A percentile compares a stretch with the other conserved stretches of the same genome.
These are phyloP conservation scores for Mimumesa dahlbomi DNA, from an alignment of 2,888 invertebrate genomes.

Conservation along the genomic window DNA sequence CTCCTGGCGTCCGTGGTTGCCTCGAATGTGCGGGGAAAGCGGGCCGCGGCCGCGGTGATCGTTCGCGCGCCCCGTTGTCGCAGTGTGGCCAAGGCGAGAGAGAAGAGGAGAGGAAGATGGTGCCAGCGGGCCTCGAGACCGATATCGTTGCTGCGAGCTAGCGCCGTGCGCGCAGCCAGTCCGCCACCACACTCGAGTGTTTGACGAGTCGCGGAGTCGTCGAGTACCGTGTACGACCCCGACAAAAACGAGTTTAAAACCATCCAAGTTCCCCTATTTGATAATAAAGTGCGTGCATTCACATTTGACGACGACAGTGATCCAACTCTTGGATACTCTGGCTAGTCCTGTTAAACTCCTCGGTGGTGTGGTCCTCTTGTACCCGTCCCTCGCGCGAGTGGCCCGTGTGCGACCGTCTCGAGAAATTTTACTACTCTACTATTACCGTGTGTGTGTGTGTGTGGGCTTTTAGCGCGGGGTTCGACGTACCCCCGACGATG, in stretches of 20 bases:
- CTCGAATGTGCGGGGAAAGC: conserved; percentile 67
- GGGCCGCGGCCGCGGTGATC: conserved; percentile 64
- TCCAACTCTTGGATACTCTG: not conserved
- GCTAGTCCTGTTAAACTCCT: conserved; percentile 27
- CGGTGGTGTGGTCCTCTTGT: no score
- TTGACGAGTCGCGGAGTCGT: conserved; percentile 68
- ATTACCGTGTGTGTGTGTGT: no score
- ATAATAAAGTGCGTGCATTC: conserved; percentile 1
- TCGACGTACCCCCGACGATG: conserved; percentile 83
- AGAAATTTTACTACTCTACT: conserved; percentile 44
- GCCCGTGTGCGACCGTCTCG: conserved; percentile 43
- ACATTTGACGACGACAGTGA: not conserved
- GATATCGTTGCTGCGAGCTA: conserved; percentile 75
- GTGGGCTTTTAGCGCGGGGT: conserved; percentile 60
- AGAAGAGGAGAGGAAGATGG: conserved; percentile 70
- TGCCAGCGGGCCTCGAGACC: conserved; percentile 74
- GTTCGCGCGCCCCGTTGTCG: conserved; percentile 71
- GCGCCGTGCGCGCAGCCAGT: conserved; percentile 79
- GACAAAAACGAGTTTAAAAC: conserved; percentile 30
- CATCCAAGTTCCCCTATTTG: conserved; percentile 12
- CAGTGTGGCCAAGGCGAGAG: conserved; percentile 65
- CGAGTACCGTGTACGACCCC: conserved; percentile 42
- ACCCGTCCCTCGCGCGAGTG: conserved; percentile 51
- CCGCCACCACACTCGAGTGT: conserved; percentile 67
- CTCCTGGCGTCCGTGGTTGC: conserved; percentile 60